These are phyloP conservation scores for Bathynomus jamesi DNA, from an alignment of 1,140 invertebrate species.

Conservation along the genomic window DNA sequence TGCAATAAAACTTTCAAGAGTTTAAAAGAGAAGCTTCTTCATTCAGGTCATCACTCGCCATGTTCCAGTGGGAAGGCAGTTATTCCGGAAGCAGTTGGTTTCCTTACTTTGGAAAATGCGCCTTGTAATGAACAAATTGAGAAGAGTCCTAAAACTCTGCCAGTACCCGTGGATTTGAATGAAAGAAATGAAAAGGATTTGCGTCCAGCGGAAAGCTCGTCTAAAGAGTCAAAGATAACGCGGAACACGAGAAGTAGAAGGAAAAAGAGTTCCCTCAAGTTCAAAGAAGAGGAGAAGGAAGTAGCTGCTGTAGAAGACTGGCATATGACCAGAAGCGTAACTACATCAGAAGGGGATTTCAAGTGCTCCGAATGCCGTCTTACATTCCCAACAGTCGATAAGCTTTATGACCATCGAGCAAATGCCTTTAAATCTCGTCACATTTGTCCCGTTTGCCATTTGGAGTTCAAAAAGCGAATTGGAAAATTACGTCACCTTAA, in stretches of 20 bases:
- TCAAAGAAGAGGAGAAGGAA: conserved; percentile 9
- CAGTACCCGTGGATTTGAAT: background rate
- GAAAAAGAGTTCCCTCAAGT: conserved; percentile 8
- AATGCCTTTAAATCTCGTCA: conserved; percentile 42
- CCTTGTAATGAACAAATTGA: background rate
- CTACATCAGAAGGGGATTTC: conserved; percentile 47
- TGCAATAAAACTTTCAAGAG: conserved; percentile 56
- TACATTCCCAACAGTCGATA: conserved; percentile 44
- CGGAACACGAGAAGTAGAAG: conserved; percentile 12
- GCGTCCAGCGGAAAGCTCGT: background rate
- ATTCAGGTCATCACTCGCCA: conserved; percentile 34
- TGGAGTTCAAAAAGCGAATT: conserved; percentile 69
- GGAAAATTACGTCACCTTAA: conserved; percentile 70
- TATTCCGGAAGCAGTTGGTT: background rate
- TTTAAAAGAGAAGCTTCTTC: conserved; percentile 49
- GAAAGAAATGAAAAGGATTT: background rate
- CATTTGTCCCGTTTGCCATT: conserved; percentile 67
- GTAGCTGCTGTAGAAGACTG: background rate
- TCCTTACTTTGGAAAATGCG: background rate
- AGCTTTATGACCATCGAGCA: conserved; percentile 51
- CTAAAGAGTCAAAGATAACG: background rate
- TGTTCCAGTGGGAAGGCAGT: conserved; percentile 10
- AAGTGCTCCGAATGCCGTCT: conserved; percentile 43
- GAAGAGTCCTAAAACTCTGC: background rate
- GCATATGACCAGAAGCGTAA: background rate